Conservation (phyloP, 1,140 invertebrate genomes). For the Drosophila ercepeae region DNA sequence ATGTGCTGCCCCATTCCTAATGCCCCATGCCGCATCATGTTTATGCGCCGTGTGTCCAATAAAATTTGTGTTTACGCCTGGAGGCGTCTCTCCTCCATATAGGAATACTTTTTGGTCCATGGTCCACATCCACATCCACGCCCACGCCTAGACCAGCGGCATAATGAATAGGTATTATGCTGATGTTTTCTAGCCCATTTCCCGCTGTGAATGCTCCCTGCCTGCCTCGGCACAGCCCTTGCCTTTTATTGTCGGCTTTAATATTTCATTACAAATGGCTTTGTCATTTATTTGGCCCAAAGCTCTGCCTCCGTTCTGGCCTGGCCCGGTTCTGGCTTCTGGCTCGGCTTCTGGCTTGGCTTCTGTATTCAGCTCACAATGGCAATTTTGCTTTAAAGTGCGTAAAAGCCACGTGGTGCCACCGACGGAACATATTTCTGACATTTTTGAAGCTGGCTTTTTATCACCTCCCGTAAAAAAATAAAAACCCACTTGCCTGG, state of each 20-base stretch:
- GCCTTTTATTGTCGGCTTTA: conserved; percentile 32
- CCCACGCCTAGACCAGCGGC: conserved; percentile 27
- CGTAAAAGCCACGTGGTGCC: conserved; percentile 40
- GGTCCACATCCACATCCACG: background rate
- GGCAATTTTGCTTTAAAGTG: conserved; percentile 47
- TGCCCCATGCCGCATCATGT: conserved; percentile 50
- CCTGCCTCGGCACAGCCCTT: background rate
- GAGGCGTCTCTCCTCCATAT: conserved; percentile 35
- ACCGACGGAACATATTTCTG: conserved; percentile 16
- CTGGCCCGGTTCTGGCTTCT: background rate
- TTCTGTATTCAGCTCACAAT: conserved; percentile 20
- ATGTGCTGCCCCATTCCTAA: conserved; percentile 31
- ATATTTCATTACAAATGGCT: conserved; percentile 52
- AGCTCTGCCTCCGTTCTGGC: conserved; percentile 5
- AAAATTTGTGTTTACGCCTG: conserved; percentile 65
- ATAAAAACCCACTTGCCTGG: conserved; percentile 11
- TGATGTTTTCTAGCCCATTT: conserved; percentile 49
- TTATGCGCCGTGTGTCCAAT: conserved; percentile 62
- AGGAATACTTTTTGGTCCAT: background rate
- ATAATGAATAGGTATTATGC: conserved; percentile 71
- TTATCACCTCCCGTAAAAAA: conserved; percentile 54
- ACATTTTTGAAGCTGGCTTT: conserved; percentile 51
- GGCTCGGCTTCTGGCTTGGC: too few species aligned
- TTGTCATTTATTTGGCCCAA: conserved; percentile 49
- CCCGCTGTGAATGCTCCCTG: conserved; percentile 6